phyloP scores from a whole-genome alignment of 1,140 invertebrate genomes.

The Lepidotrigona ventralis region DNA sequence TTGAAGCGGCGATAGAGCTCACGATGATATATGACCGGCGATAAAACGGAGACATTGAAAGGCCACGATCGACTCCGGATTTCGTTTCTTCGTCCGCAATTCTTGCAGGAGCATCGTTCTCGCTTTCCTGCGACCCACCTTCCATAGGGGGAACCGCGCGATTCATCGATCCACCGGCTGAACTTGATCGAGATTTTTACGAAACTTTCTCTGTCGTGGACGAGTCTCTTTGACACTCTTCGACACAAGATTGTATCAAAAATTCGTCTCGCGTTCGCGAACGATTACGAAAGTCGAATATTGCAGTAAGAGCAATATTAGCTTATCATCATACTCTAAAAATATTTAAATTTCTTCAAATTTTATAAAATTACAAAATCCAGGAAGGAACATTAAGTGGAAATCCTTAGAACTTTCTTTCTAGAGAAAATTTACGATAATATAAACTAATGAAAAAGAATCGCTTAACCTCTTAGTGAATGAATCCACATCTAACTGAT shows the following conservation, averaged over 20 bases:
- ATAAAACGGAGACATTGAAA: conserved; percentile 77
- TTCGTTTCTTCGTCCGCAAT: conserved; percentile 66
- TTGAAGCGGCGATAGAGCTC: conserved; percentile 71
- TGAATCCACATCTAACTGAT: neutral
- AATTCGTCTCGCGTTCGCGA: neutral
- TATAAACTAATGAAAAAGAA: too few species aligned
- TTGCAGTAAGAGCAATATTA: neutral
- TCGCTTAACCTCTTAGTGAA: too few species aligned
- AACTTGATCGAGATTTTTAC: conserved; percentile 35
- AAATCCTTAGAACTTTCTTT: too few species aligned
- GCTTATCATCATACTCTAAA: too few species aligned
- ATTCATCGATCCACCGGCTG: conserved; percentile 42
- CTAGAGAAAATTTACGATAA: neutral
- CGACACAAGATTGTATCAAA: neutral
- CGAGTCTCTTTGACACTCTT: neutral
- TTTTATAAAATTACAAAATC: too few species aligned
- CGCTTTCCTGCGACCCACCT: conserved; percentile 43
- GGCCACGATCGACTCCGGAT: conserved; percentile 68
- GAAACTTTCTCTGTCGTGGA: neutral
- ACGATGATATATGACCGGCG: conserved; percentile 77
- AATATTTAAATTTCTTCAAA: too few species aligned
- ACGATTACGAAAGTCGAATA: neutral
- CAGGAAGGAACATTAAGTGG: too few species aligned
- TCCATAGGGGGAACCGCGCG: conserved; percentile 25
- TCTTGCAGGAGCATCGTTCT: conserved; percentile 30